Percentiles rank a stretch among this genome's conserved stretches.
These are phyloP conservation scores for Clarias magur DNA, from an alignment of 2,113 vertebrate genomes.

Conservation along the genomic window DNA sequence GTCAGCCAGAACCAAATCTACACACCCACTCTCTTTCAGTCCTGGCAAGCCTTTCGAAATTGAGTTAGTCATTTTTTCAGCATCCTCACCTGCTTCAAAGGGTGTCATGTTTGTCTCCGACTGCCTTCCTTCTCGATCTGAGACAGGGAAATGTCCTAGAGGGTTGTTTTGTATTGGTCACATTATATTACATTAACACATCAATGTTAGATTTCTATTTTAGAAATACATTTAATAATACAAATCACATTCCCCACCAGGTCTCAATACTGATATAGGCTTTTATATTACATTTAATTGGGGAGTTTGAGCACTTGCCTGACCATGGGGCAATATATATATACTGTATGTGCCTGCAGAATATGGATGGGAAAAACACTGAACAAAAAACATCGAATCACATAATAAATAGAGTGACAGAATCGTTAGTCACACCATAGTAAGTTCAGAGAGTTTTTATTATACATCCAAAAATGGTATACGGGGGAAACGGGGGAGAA, in stretches of 20 bases:
- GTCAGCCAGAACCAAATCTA: conserved; percentile 3
- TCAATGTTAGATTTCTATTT: background rate
- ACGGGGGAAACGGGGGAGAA: no score
- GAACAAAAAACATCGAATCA: background rate
- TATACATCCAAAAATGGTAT: background rate
- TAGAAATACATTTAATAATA: background rate
- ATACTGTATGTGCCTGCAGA: background rate
- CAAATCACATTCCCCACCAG: background rate
- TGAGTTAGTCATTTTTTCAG: background rate
- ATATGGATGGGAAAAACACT: background rate
- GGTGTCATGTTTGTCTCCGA: background rate
- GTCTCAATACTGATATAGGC: background rate
- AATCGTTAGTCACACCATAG: background rate
- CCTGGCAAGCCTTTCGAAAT: conserved; percentile 10
- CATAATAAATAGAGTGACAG: background rate
- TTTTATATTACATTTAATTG: background rate
- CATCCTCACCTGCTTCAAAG: background rate
- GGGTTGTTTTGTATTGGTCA: conserved; percentile 1
- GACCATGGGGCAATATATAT: background rate
- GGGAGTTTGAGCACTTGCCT: background rate
- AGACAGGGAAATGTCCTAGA: background rate
- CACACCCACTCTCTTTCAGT: conserved; percentile 13
- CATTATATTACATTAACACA: background rate
- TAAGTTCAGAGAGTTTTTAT: background rate
- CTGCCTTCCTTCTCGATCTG: background rate